Conservation (phyloP, 2,888 invertebrate genomes). For the Invenusta paracnida region DNA sequence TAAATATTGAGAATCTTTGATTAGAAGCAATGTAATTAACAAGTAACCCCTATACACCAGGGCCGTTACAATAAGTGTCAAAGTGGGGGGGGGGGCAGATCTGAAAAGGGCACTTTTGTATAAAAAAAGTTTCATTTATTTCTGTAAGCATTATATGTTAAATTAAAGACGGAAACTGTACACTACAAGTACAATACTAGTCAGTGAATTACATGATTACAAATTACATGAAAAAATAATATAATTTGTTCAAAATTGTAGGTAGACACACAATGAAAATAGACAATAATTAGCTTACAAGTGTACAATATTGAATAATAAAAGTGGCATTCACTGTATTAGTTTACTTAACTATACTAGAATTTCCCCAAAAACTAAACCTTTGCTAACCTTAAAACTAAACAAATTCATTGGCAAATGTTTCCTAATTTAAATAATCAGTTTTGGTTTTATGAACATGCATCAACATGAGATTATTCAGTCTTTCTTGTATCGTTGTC, state of each 20-base stretch:
- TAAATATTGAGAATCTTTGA: no score
- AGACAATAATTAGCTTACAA: neutral
- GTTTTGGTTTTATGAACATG: constrained; percentile 5
- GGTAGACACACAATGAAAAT: constrained; percentile 10
- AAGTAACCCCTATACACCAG: no score
- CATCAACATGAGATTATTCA: constrained; percentile 3
- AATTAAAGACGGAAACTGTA: constrained; percentile 7
- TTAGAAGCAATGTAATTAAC: no score
- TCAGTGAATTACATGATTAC: no score
- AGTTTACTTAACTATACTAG: neutral
- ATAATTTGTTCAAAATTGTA: neutral
- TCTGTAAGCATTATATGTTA: constrained; percentile 16
- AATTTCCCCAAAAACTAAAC: constrained; percentile 3
- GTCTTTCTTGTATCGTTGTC: neutral
- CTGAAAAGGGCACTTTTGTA: constrained; percentile 18
- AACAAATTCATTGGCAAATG: constrained; percentile 5
- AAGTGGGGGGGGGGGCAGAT: constrained; percentile 1
- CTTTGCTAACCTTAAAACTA: neutral
- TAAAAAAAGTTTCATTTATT: constrained; percentile 12
- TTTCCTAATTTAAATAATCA: neutral
- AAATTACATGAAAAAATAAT: no score
- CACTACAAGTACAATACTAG: neutral
- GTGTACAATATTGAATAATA: neutral
- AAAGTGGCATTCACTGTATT: neutral
- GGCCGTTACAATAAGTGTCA: neutral